These are phyloP conservation scores for Erpobdella octoculata DNA, from an alignment of 2,888 invertebrate genomes.

Conservation along the genomic window DNA sequence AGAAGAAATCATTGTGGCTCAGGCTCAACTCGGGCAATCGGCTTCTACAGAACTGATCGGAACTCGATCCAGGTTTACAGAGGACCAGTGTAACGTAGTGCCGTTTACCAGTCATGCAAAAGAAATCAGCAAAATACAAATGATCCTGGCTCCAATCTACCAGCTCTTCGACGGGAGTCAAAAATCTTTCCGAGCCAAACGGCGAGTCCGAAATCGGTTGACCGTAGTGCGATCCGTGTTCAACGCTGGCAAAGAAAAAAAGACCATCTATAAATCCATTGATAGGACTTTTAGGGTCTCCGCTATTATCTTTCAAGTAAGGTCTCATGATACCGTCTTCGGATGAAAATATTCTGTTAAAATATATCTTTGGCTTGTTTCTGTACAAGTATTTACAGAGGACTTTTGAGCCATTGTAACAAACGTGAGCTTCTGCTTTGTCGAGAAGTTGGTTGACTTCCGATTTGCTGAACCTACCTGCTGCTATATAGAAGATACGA, in stretches of 20 bases:
- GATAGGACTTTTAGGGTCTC: slow-evolving; percentile 30
- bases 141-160: not conserved
- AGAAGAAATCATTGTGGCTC: slow-evolving; percentile 7
- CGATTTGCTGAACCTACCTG: not conserved
- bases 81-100: slow-evolving; percentile 32
- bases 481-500: no score
- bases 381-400: slow-evolving; percentile 30
- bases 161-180: not conserved
- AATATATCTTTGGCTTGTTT: slow-evolving; percentile 32
- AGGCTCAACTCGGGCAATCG: not conserved
- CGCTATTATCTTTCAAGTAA: slow-evolving; percentile 31
- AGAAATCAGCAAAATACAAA: slow-evolving; percentile 30
- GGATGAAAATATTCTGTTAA: slow-evolving; percentile 22
- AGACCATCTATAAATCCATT: slow-evolving; percentile 31
- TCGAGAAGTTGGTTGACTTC: not conserved
- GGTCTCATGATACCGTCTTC: slow-evolving; percentile 30
- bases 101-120: slow-evolving; percentile 15
- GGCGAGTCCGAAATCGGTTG: slow-evolving; percentile 6
- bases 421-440: no score
- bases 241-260: slow-evolving; percentile 32
- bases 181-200: slow-evolving; percentile 20
- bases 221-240: not conserved
- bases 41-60: slow-evolving; percentile 25
- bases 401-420: no score
- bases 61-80: slow-evolving; percentile 11